These are phyloP conservation scores for Iselma pallidipennis DNA, from an alignment of 2,888 invertebrate genomes.

Conservation along the genomic window DNA sequence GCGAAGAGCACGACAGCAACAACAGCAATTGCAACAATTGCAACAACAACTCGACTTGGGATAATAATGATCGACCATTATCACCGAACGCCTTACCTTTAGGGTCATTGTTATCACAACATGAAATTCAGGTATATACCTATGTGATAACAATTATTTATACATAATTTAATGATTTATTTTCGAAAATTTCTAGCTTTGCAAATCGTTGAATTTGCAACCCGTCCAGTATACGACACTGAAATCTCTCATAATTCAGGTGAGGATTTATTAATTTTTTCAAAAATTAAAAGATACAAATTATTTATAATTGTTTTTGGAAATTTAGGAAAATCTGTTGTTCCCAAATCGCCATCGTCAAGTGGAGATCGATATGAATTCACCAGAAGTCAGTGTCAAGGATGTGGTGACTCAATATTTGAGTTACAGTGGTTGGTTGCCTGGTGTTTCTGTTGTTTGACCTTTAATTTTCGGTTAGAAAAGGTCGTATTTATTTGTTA, in stretches of 20 bases:
- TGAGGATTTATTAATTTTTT: constrained; percentile 29
- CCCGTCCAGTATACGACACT: constrained; percentile 88
- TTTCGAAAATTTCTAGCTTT: constrained; percentile 69
- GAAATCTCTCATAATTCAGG: constrained; percentile 82
- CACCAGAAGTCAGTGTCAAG: constrained; percentile 40
- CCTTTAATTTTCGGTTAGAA: constrained; percentile 6
- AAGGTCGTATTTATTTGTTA: constrained; percentile 1
- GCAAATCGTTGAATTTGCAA: constrained; percentile 75
- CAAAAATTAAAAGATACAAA: neutral
- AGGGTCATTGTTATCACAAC: constrained; percentile 62
- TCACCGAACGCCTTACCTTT: constrained; percentile 29
- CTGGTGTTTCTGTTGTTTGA: constrained; percentile 43
- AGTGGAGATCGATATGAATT: constrained; percentile 31
- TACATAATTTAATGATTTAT: constrained; percentile 9
- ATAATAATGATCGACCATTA: constrained; percentile 33
- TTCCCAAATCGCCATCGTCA: constrained; percentile 40
- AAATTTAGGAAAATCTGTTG: constrained; percentile 44
- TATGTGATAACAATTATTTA: neutral
- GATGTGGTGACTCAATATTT: constrained; percentile 51
- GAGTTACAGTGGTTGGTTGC: constrained; percentile 49
- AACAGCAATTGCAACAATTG: constrained; percentile 56
- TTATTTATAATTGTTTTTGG: constrained; percentile 8
- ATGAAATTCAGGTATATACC: constrained; percentile 66
- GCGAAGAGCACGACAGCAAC: constrained; percentile 63
- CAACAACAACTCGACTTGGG: constrained; percentile 54